Evolutionary conservation across 2,888 invertebrate species (phyloP).

Genomic region (Limnephilus rhombicus): DNA sequence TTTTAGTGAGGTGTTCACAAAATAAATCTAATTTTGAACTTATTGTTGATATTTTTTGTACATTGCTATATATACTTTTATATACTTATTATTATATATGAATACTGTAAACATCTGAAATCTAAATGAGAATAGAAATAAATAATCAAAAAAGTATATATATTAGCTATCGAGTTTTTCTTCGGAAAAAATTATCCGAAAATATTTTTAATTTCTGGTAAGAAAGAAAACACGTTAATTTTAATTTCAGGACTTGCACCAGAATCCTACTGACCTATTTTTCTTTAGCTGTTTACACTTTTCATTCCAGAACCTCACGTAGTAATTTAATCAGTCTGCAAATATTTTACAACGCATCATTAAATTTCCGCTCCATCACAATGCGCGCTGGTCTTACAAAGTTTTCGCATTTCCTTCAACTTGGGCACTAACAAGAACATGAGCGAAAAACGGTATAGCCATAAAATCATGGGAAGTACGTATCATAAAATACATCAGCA

Average conservation of each 20-base stretch:
- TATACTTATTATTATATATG: too few species aligned
- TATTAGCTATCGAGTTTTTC: too few species aligned
- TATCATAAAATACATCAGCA: background rate
- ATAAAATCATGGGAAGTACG: conserved; percentile 14
- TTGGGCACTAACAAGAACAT: conserved; percentile 4
- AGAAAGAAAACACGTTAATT: too few species aligned
- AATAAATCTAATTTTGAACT: too few species aligned
- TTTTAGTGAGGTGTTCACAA: too few species aligned
- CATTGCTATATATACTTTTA: too few species aligned
- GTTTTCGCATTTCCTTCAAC: background rate
- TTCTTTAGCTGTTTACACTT: background rate
- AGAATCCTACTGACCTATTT: background rate
- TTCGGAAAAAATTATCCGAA: too few species aligned
- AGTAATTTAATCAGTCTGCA: background rate
- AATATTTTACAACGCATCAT: background rate
- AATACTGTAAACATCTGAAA: too few species aligned
- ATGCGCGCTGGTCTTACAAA: background rate
- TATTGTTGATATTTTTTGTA: too few species aligned
- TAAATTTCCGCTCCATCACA: background rate
- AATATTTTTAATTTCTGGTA: too few species aligned
- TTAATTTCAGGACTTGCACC: background rate
- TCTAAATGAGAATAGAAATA: too few species aligned
- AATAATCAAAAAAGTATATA: too few species aligned
- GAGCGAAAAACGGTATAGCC: conserved; percentile 10
- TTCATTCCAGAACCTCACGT: background rate